Evolutionary conservation across 2,888 invertebrate species (phyloP).

Genomic region (Eumerus sabulonum): DNA sequence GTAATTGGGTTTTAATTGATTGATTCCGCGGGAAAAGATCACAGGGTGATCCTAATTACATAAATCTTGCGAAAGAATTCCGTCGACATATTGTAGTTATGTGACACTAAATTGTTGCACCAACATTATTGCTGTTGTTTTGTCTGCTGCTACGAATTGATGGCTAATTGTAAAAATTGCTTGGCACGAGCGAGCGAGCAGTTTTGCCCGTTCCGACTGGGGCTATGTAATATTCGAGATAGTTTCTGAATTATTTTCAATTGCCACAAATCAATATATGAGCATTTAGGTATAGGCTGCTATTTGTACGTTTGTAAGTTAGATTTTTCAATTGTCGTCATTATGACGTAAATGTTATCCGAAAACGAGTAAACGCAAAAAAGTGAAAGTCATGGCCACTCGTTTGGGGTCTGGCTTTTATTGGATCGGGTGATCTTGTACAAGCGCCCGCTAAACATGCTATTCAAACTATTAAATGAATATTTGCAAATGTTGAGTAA

Average conservation of each 20-base stretch:
- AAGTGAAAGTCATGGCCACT: too few species aligned
- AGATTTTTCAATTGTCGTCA: conserved; percentile 34
- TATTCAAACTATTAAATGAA: too few species aligned
- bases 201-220: conserved; percentile 5
- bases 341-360: conserved; percentile 27
- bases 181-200: conserved; percentile 13
- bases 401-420: too few species aligned
- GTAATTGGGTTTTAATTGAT: not conserved
- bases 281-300: too few species aligned
- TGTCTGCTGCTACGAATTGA: conserved; percentile 3
- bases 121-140: conserved; percentile 2
- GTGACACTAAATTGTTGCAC: conserved; percentile 42
- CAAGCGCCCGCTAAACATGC: too few species aligned
- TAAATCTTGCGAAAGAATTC: conserved; percentile 43
- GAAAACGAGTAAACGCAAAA: too few species aligned
- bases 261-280: too few species aligned
- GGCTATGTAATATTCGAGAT: conserved; percentile 37
- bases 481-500: too few species aligned
- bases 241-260: conserved; percentile 12
- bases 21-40: not conserved
- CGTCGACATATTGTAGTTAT: conserved; percentile 50
- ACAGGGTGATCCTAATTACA: conserved; percentile 27
- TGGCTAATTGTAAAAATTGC: conserved; percentile 4
- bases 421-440: too few species aligned
- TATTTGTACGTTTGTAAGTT: not conserved